Evolutionary conservation across 2,888 invertebrate species (phyloP), one percentile per base, ranked within the genome.

Genomic region (Hymenopus coronatus): DNA sequence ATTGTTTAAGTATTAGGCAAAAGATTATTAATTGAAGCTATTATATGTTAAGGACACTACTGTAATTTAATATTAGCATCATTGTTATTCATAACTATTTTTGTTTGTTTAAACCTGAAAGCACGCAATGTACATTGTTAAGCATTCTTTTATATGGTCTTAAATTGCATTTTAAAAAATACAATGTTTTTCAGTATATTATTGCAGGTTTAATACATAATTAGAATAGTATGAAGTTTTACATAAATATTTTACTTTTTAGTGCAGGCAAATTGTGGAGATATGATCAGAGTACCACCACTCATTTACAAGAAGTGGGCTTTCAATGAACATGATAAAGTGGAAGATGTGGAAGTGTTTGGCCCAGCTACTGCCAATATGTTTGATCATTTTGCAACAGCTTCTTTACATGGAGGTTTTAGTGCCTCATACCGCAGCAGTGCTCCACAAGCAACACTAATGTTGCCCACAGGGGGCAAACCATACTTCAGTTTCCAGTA

Each of bases 401-500:
- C 97, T 27, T 97, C 97, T 0, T 95, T 97, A 28, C 95, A 96
- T 92, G 96, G 96, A 82, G 97, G 97, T 89, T 96, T 96, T 93
- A 95, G 95, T 92, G 95, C 96, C 25, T 94, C 94, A 94, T 95
- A 96, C 90, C 94, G 96, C 85, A 95, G 96, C 8, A 95, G 96
- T 89, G 96, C 97, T 0, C 96, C 97, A 2, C 96, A 97, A 88
- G 96, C 96, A 90, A 96, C 96, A 28, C 94, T 97, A 87, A 96
- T 98, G 82, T 93, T 98, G 83, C 96, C 96, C 15, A 96, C 96
- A 14, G 99, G 99, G 0, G 95, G 95, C 9, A 96, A 96, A 90
- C 99, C 99, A 0, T 99, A 96, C 93, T 93, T 98, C 89, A 98
- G 97, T 1, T 98, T 98, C 93, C 98, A 98, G 93, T 97, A 97